Base-by-base conservation (phyloP, 2,888 invertebrate genomes). In the Sepiola atlantica region DNA sequence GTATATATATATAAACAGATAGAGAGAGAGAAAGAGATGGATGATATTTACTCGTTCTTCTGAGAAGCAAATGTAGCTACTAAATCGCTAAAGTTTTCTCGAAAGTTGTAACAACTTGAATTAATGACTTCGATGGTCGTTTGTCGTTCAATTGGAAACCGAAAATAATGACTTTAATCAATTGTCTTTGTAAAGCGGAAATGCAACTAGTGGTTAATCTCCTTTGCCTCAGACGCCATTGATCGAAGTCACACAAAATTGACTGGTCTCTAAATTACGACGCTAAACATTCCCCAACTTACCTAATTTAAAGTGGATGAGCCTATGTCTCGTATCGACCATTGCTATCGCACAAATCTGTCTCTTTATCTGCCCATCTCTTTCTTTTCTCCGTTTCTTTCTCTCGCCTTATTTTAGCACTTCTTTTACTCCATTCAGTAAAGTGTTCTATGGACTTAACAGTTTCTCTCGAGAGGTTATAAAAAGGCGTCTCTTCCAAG, bases 141-240 rank as follows among this genome's bases (percentile, higher is more conserved):
- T 77, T 28, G 28, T 28, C 77, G n/a, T 16, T 77, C 77, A 77
- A n/a, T 32, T 4, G 10, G n/a, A 32, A 77, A 16, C n/a, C 1
- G 77, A 77, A 77, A 77, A 77, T 77, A 32, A 77, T 77, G 77
- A 77, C n/a, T 77, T 77, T 77, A n/a, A 77, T 77, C 32, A 32
- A 77, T 77, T 77, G 77, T 77, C 77, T n/a, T 77, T n/a, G n/a
- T 77, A n/a, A 77, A 77, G n/a, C n/a, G 77, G n/a, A 77, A 16
- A 77, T 4, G 12, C 77, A 24, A 77, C 16, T n/a, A n/a, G 21
- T 14, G 1, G 16, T n/a, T n/a, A n/a, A 77, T 28, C 32, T n/a
- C n/a, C 14, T n/a, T 14, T 32, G 14, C 14, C 32, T 77, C 77
- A 32, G 3, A 4, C 32, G 14, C 77, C 77, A 77, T 77, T 77